These are phyloP conservation scores for Plebejus melissa DNA, from an alignment of 2,888 invertebrate genomes.

Conservation along the genomic window DNA sequence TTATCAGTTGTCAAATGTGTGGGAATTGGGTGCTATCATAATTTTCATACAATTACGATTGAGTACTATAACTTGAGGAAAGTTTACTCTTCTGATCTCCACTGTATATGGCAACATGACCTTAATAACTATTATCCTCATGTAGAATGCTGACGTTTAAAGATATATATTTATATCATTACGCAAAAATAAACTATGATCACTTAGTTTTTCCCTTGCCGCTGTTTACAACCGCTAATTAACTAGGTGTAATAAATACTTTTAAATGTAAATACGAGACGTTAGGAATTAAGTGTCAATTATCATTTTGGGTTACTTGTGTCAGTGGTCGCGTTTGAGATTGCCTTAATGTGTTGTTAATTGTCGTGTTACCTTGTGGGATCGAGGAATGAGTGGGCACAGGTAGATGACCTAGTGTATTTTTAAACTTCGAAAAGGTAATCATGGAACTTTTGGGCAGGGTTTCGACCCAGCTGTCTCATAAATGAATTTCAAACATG, in stretches of 20 bases:
- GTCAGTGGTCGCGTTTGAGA: constrained; percentile 15
- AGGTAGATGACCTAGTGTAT: not conserved
- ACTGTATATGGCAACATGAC: not conserved
- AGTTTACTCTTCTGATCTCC: not conserved
- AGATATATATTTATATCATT: not conserved
- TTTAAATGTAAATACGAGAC: not conserved
- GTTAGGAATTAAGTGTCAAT: constrained; percentile 19
- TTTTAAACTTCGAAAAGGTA: not conserved
- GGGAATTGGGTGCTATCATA: not conserved
- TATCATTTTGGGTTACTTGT: constrained; percentile 24
- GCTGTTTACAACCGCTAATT: not conserved
- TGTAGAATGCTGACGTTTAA: not conserved
- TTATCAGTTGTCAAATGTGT: not conserved
- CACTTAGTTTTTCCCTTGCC: not conserved
- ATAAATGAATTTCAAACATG: not conserved
- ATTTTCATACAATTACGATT: not conserved
- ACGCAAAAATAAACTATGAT: not conserved
- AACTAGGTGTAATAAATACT: not conserved
- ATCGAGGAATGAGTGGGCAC: not conserved
- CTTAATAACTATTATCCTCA: not conserved
- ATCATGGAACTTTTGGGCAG: not conserved
- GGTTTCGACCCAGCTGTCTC: not conserved
- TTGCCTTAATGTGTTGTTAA: constrained; percentile 19
- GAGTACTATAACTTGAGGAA: not conserved
- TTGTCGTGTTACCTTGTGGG: constrained; percentile 6